Evolutionary conservation across 1,140 invertebrate genomes (phyloP).

Genomic region (Apis florea): DNA sequence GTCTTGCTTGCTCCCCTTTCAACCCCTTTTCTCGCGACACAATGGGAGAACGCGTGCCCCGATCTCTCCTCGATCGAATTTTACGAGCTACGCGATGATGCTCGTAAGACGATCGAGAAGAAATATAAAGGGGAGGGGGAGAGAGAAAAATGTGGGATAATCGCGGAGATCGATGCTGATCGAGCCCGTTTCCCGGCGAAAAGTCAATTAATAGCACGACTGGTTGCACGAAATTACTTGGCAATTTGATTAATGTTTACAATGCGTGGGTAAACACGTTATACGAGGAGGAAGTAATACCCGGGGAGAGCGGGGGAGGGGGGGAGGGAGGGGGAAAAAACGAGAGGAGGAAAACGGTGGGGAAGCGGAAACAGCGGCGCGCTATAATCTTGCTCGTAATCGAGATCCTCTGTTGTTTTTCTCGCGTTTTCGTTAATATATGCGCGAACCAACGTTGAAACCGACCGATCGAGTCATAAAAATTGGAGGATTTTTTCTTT

Average conservation of each 20-base stretch:
- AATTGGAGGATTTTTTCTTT: no score
- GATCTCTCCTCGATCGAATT: no score
- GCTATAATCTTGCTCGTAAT: conserved; percentile 34
- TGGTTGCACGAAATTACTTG: background rate
- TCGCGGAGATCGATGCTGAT: background rate
- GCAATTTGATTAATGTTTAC: conserved; percentile 39
- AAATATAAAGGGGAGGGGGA: no score
- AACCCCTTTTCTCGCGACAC: background rate
- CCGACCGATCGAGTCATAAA: conserved; percentile 39
- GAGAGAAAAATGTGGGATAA: background rate
- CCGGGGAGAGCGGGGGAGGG: background rate
- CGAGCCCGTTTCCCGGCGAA: background rate
- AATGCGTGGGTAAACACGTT: conserved; percentile 22
- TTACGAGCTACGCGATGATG: no score
- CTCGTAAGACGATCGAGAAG: no score
- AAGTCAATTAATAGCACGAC: conserved; percentile 11
- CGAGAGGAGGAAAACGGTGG: background rate
- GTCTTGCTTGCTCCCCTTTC: background rate
- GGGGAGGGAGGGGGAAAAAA: background rate
- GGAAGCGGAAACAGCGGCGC: background rate
- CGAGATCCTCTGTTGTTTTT: conserved; percentile 40
- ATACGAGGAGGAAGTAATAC: conserved; percentile 12
- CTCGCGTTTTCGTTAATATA: conserved; percentile 12
- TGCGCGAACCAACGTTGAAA: conserved; percentile 16
- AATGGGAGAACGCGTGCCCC: no score